Base-by-base conservation (phyloP, 92 coral and sea anemone species). In the Porites lobata region DNA sequence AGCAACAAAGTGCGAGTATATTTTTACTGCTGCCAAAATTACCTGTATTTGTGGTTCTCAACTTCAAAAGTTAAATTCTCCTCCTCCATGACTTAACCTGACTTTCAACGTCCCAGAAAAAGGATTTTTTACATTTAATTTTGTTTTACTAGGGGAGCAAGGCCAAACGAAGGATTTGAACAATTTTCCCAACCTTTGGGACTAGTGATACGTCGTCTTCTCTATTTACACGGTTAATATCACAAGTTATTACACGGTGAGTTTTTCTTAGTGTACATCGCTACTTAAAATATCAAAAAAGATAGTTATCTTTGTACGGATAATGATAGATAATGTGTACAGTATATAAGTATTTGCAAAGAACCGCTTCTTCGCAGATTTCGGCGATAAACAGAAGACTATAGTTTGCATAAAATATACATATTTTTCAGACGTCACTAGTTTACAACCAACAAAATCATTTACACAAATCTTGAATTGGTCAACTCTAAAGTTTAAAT, bases 1-100 rank as follows among this genome's bases (percentile, higher is more conserved):
- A 62, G 82, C 82, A 18, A n/a, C 53, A 17, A 77, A 58, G 69
- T 77, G 69, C 66, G 9, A 3, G 52, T 70, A 57, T 61, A 13
- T 13, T 9, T 29, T 78, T 17, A 38, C 53, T 61, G 18, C 47
- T 38, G 47, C 47, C 70, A 61, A 43, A 47, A 56, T n/a, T 38
- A 1, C 47, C 69, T 57, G 4, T 18, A 59, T 77, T 26, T 78
- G 50, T 29, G 82, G 71, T 61, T 78, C 50, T 61, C 9, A 63
- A 20, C 3, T 50, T 79, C 29, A 43, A 38, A 14, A 6, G 63
- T 64, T 68, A 19, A 79, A 38, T 38, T 38, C 47, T 4, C 47
- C 47, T 38, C 47, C 47, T 38, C 47, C 47, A 38, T 0, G 0
- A 4, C 47, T 38, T 38, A 38, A 38, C 6, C 47, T 3, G 47